Base-by-base conservation (phyloP, 1,140 invertebrate genomes). In the Drosophila erecta region DNA sequence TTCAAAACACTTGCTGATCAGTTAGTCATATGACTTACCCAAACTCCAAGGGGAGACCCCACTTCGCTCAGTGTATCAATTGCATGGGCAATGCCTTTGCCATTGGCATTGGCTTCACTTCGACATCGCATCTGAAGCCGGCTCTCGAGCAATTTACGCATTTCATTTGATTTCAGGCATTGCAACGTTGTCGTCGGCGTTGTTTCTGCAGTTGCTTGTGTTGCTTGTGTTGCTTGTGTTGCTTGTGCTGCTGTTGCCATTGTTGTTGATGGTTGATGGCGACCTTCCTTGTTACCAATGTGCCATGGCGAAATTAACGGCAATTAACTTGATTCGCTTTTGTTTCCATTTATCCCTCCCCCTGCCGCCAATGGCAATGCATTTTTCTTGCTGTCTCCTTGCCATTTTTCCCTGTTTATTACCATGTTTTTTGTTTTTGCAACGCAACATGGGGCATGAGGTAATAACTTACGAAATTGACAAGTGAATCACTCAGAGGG, bases 311-410 rank as follows among this genome's bases (percentile, higher is more conserved):
- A 89, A 89, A 87, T 87, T 84, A 87, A 89, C 76, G 57, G 59
- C 84, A 89, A 87, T 87, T 87, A 87, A 87, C 84, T 87, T 89
- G 84, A 84, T 77, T 87, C 78, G 66, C 79, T 81, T 74, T 81
- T 78, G 71, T 79, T 83, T 71, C 61, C 62, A 79, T 49, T 73
- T 54, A 35, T 38, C 50, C 59, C 49, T 43, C 3, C 43, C 35
- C 37, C 38, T 24, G 47, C 37, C 66, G 35, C 10, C 15, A 27
- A 22, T 15, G 70, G 35, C 54, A 67, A 54, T 81, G 83, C 69
- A 76, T 71, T 84, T 83, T 74, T 66, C 65, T 55, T 17, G 51
- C 46, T 60, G 44, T 70, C 46, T 44, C 53, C 65, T 27, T 67
- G 37, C 17, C 33, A 24, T 20, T 50, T 50, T 33, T 24, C 27